phyloP scores from a whole-genome alignment of 2,888 invertebrate species.

The Orthosia cruda region DNA sequence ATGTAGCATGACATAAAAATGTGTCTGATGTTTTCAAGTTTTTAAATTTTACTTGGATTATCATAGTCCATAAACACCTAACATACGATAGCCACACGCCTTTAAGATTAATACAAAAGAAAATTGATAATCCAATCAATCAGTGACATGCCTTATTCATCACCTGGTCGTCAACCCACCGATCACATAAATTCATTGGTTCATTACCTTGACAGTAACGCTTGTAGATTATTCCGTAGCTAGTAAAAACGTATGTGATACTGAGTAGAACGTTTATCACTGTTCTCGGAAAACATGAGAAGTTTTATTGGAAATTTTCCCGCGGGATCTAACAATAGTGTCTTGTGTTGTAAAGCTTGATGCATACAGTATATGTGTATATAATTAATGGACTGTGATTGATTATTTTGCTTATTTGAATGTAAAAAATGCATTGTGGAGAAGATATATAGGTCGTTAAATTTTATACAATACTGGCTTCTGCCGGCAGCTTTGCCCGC shows the following conservation, averaged over 20 bases:
- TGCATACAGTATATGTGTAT: constrained; percentile 10
- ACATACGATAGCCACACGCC: background rate
- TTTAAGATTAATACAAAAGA: background rate
- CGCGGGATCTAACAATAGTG: constrained; percentile 48
- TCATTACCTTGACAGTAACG: constrained; percentile 15
- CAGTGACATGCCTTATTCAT: background rate
- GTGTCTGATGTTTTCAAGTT: too few relatives aligned
- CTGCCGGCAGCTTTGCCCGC: too few relatives aligned
- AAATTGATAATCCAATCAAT: background rate
- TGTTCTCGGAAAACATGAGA: constrained; percentile 40
- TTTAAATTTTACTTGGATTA: background rate
- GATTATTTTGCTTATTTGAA: background rate
- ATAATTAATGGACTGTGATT: constrained; percentile 14
- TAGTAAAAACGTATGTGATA: constrained; percentile 25
- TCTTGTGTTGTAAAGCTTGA: constrained; percentile 40
- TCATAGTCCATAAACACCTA: background rate
- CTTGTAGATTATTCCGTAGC: constrained; percentile 33
- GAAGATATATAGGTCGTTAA: too few relatives aligned
- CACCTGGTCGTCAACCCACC: background rate
- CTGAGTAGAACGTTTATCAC: constrained; percentile 46
- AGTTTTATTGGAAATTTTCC: constrained; percentile 60
- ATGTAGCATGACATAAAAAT: too few relatives aligned
- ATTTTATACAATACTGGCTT: background rate
- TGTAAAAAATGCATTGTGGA: background rate
- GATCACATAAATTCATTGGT: constrained; percentile 19